Evolutionary conservation across 2,113 vertebrate genomes (phyloP).

Genomic region (Thermophis baileyi): DNA sequence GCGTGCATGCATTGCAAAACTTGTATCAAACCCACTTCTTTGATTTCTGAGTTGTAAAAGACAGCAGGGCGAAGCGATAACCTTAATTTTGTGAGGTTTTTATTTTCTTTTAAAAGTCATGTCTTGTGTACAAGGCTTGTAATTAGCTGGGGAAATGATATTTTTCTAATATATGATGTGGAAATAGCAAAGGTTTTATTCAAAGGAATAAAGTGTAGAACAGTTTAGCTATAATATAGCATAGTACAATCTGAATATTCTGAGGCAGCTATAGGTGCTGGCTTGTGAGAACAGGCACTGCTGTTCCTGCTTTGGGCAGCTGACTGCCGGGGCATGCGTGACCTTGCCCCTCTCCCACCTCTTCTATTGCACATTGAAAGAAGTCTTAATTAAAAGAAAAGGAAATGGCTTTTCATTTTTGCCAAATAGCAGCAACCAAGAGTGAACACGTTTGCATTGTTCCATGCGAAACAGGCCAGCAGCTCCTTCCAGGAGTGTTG

Average conservation of each 20-base stretch:
- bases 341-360: conserved; percentile 53
- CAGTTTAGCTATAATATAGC: conserved; percentile 71
- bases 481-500: conserved; percentile 53
- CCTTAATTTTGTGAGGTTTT: conserved; percentile 40
- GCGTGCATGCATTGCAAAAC: conserved; percentile 28
- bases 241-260: conserved; percentile 76
- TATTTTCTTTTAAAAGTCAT: conserved; percentile 47
- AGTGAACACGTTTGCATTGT: conserved; percentile 50
- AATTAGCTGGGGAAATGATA: conserved; percentile 73
- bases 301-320: conserved; percentile 66
- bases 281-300: conserved; percentile 62
- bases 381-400: conserved; percentile 74
- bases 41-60: conserved; percentile 35
- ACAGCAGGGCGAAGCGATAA: conserved; percentile 47
- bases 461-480: background rate
- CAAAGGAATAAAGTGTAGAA: conserved; percentile 61
- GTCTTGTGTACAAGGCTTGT: conserved; percentile 71
- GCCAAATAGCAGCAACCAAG: conserved; percentile 57
- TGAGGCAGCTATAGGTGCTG: conserved; percentile 64
- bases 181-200: conserved; percentile 75
- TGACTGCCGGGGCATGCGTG: conserved; percentile 61
- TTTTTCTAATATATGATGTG: conserved; percentile 78
- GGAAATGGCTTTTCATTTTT: conserved; percentile 58
- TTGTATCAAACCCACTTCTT: conserved; percentile 59
- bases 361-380: conserved; percentile 69